Evolutionary conservation across 2,888 invertebrate species (phyloP).

Genomic region (Pollenia angustigena): DNA sequence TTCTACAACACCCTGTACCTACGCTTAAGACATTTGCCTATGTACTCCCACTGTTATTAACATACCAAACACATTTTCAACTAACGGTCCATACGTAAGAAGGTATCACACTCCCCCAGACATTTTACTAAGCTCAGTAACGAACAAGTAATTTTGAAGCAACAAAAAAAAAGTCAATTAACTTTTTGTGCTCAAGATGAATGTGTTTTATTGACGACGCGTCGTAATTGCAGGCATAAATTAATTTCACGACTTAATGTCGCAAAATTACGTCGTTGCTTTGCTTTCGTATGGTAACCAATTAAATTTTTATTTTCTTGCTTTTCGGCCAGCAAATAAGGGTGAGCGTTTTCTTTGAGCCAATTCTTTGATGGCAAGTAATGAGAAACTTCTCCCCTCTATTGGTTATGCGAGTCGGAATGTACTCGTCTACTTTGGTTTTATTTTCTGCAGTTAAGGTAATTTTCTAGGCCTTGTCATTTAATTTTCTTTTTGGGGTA

Average conservation of each 20-base stretch:
- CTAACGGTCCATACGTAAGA: neutral
- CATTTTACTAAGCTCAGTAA: neutral
- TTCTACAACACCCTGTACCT: conserved; percentile 22
- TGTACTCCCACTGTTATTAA: neutral
- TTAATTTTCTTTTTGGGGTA: conserved; percentile 69
- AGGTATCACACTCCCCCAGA: neutral
- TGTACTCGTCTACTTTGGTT: conserved; percentile 20
- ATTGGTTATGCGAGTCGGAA: neutral
- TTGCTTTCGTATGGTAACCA: conserved; percentile 68
- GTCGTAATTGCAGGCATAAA: conserved; percentile 84
- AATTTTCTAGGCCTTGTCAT: conserved; percentile 75
- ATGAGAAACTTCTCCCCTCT: conserved; percentile 2
- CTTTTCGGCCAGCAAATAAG: conserved; percentile 50
- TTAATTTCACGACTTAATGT: conserved; percentile 84
- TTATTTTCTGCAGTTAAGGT: conserved; percentile 59
- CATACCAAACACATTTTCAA: neutral
- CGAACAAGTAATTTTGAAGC: neutral
- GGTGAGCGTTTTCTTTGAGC: conserved; percentile 47
- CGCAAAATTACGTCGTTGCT: conserved; percentile 82
- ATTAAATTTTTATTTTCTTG: conserved; percentile 36
- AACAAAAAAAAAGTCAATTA: conserved; percentile 73
- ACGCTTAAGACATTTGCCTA: neutral
- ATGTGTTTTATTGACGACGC: conserved; percentile 84
- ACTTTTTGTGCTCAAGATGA: conserved; percentile 77
- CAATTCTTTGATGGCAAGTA: conserved; percentile 10